Evolutionary conservation across 2,888 invertebrate genomes (phyloP).

Genomic region (Xanthorhoe spadicearia): DNA sequence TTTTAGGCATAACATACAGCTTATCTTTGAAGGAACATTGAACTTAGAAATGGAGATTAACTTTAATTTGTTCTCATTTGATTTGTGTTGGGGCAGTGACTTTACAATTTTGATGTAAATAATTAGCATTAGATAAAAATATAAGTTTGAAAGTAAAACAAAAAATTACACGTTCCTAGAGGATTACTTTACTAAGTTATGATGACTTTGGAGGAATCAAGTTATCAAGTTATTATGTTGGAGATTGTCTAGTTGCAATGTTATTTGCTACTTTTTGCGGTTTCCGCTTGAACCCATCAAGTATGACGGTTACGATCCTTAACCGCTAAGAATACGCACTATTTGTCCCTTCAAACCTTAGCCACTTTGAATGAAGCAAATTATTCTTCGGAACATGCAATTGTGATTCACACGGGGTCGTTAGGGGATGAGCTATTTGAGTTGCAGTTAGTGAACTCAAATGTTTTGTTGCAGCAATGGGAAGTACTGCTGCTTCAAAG

Average conservation of each 20-base stretch:
- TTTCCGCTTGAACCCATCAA: conserved; percentile 75
- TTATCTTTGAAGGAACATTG: conserved; percentile 44
- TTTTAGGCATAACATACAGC: conserved; percentile 23
- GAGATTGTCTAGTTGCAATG: conserved; percentile 63
- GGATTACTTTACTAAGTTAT: neutral
- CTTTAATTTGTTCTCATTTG: conserved; percentile 38
- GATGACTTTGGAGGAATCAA: neutral
- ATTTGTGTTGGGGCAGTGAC: conserved; percentile 11
- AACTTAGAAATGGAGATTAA: conserved; percentile 46
- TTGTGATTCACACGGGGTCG: conserved; percentile 65
- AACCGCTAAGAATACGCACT: conserved; percentile 66
- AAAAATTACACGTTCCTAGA: neutral
- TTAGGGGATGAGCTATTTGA: conserved; percentile 50
- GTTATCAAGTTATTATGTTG: conserved; percentile 46
- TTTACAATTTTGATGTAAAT: neutral
- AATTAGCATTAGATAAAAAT: conserved; percentile 10
- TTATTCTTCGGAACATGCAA: conserved; percentile 50
- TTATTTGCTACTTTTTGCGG: conserved; percentile 81
- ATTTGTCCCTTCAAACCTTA: conserved; percentile 58
- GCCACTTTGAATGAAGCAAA: conserved; percentile 49
- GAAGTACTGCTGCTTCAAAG: conserved; percentile 90
- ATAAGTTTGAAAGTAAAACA: neutral
- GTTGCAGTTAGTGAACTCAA: conserved; percentile 40
- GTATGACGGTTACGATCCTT: conserved; percentile 81
- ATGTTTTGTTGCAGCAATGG: conserved; percentile 87